Conservation (phyloP, 2,888 invertebrate species). For the Ophonus ardosiacus region DNA sequence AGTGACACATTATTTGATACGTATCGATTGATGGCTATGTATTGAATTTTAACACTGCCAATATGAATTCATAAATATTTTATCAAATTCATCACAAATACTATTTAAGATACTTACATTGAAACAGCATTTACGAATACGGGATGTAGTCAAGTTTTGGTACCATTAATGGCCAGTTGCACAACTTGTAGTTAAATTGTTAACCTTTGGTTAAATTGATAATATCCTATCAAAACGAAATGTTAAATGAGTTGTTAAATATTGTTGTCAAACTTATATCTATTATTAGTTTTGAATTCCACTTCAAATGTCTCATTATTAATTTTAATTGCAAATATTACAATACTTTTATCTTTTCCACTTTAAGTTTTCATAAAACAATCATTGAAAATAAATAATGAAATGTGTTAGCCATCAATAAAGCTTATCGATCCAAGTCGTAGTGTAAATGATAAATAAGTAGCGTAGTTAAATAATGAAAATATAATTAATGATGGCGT, state of each 20-base stretch:
- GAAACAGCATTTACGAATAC: neutral
- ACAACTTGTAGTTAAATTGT: no score
- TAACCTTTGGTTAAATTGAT: no score
- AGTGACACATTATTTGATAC: neutral
- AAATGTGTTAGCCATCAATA: constrained; percentile 10
- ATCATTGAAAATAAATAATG: constrained; percentile 23
- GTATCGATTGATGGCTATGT: neutral
- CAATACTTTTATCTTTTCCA: no score
- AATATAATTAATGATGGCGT: constrained; percentile 51
- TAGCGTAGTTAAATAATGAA: constrained; percentile 37
- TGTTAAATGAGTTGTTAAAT: no score
- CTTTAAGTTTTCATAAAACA: neutral
- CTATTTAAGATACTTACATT: neutral
- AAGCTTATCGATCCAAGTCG: constrained; percentile 5
- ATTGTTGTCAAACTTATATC: no score
- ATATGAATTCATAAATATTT: neutral
- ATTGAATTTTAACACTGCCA: neutral
- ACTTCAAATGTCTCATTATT: no score
- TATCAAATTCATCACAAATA: neutral
- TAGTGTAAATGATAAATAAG: constrained; percentile 45
- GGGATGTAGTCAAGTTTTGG: neutral
- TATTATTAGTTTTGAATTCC: no score
- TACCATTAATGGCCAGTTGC: no score
- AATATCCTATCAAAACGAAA: no score
- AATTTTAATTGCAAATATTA: no score